phyloP scores from a whole-genome alignment of 2,797 vertebrate species.

The Anisognathus igniventris region DNA sequence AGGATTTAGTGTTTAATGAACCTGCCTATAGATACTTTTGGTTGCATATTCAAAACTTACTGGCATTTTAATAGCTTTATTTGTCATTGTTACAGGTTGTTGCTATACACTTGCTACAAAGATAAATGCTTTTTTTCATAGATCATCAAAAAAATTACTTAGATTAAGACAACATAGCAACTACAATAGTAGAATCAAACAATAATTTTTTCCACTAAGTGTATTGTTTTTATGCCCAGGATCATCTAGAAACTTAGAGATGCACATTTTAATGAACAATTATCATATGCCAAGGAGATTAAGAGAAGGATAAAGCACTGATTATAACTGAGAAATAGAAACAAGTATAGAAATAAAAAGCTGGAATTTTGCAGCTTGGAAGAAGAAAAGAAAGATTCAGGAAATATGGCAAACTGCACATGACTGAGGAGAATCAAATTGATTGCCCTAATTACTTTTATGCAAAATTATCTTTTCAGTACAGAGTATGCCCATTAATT shows the following conservation, averaged over 20 bases:
- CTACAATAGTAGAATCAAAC: not conserved
- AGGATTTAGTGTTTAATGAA: not conserved
- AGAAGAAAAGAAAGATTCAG: not conserved
- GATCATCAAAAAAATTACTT: not conserved
- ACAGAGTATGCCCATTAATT: not conserved
- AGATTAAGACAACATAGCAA: not conserved
- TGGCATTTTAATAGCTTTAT: not conserved
- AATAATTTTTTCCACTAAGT: not conserved
- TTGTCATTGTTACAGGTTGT: not conserved
- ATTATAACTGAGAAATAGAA: not conserved
- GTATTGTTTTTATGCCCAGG: not conserved
- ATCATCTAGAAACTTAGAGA: not conserved
- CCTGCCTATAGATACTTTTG: not conserved
- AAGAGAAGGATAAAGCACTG: not conserved
- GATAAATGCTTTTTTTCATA: not conserved
- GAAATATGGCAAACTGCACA: not conserved
- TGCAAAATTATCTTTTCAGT: not conserved
- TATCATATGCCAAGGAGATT: not conserved
- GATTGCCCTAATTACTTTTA: not conserved
- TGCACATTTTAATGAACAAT: not conserved
- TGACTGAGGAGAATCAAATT: not conserved
- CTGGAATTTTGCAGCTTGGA: not conserved
- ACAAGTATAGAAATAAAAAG: not conserved
- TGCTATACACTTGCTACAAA: not conserved
- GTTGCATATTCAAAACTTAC: not conserved